Evolutionary conservation across 2,888 invertebrate genomes (phyloP), one percentile per base, ranked within the genome.

Genomic region (Meloe dianella): DNA sequence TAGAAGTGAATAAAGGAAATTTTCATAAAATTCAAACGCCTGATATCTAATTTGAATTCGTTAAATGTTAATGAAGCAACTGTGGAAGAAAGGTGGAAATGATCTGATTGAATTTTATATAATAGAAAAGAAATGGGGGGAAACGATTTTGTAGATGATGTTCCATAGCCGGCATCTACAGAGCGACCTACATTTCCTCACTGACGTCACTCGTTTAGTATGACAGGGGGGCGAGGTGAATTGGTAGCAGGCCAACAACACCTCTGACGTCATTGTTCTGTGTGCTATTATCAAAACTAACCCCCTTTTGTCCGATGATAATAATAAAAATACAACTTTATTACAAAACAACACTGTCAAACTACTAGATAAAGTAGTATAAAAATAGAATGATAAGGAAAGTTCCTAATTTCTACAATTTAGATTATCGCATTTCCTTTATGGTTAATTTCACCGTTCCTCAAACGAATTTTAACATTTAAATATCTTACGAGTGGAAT

Each of bases 201-300:
- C 70, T 73, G 73, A 73, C 73, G 73, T 73, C 73, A 73, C 67
- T 67, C 64, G 67, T 61, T 65, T 41, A 38, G 61, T 63, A 65
- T 41, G 71, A 51, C 17, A 22, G 47, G 47, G 47, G 63, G 60
- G 65, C 35, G 66, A 63, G 70, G 68, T 63, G 54, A 57, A 61
- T 67, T 66, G 68, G 58, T 67, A 62, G 66, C 64, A 69, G 71
- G 66, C 67, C 70, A 70, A 70, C 73, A 73, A 71, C 73, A 70
- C 67, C 69, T 68, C 70, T 73, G 72, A 73, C 73, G 72, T 73
- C 72, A 73, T 66, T 63, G 58, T 69, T 71, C 62, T 59, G 35
- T 59, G 35, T 65, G 60, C 63, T 51, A 63, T 72, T 69, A 71
- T 69, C 69, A 67, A 62, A 20, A 51, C 17, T 9, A 47, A 47